Conservation (phyloP, 2,113 vertebrate species). For the Emydocephalus ijimae region DNA sequence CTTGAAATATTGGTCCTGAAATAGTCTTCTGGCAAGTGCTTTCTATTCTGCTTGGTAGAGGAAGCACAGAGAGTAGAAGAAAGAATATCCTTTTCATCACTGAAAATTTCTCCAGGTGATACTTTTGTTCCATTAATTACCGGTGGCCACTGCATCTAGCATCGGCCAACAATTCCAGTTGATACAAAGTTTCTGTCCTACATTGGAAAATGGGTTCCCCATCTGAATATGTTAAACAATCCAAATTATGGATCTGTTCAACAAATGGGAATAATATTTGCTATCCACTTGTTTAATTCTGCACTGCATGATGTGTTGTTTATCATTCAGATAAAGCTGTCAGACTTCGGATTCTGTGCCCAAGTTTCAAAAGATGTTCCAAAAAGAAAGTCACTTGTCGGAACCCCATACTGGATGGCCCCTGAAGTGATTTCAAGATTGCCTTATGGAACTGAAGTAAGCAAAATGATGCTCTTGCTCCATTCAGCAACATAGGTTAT, state of each 20-base stretch:
- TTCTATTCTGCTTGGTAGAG: neutral
- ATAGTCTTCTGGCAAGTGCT: no score
- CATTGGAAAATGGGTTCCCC: neutral
- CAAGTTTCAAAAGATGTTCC: slow-evolving; percentile 99
- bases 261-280: no score
- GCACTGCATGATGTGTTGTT: slow-evolving; percentile 16
- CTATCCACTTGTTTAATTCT: neutral
- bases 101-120: neutral
- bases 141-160: no score
- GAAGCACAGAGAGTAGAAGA: neutral
- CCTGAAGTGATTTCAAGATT: slow-evolving; percentile 97
- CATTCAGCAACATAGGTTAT: neutral
- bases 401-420: slow-evolving; percentile 98
- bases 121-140: neutral
- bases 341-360: slow-evolving; percentile 97
- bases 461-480: fast-evolving
- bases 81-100: no score
- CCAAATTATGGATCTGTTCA: neutral
- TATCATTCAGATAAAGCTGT: slow-evolving; percentile 88
- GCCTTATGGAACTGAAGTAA: slow-evolving; percentile 95
- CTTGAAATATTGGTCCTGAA: neutral
- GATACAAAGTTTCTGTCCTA: neutral
- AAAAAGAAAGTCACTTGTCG: slow-evolving; percentile 94
- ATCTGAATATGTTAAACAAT: neutral
- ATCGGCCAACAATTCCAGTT: neutral